Evolutionary conservation across 2,888 invertebrate genomes (phyloP), one percentile per base, ranked within the genome.

Genomic region (Melikaiella ostensackeni): DNA sequence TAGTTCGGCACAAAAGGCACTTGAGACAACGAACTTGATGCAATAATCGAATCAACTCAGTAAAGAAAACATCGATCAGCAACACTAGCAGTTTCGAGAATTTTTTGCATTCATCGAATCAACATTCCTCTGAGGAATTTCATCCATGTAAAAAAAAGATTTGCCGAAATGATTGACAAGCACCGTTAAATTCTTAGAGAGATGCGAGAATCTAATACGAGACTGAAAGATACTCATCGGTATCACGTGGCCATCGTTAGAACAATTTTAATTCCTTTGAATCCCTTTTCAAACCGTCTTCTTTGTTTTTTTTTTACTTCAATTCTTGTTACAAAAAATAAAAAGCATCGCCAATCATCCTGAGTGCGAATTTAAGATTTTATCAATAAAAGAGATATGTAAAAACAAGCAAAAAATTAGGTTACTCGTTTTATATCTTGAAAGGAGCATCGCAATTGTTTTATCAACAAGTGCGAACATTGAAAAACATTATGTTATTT

Each of bases 181-280:
- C 57, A 77, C 85, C 85, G 86, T 84, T 86, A 86, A 79, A 84
- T 80, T 82, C 82, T 79, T 75, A 75, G 63, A 21, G 55, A 55
- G 55, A 55, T 55, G 55, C 9, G 21, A 21, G n/a, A 21, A 21
- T 55, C 55, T 55, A 55, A 55, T 55, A 55, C n/a, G n/a, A 50
- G 55, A 55, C 9, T 55, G 21, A 4, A 21, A 55, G 55, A 55
- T 55, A 55, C 55, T 55, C 11, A 55, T 55, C 21, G 8, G 21
- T 21, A 55, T 55, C 55, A 21, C 9, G 21, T 55, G 55, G 55
- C 55, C 21, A 55, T 21, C 55, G 55, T 55, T 55, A 55, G 55
- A 55, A 55, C 9, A 55, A 55, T 55, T 21, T 11, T 21, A 21
- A 55, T 55, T 55, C 4, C 9, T 55, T 50, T 55, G 3, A 42